Evolutionary conservation across 2,888 invertebrate species (phyloP), one percentile per base, ranked within the genome.

Genomic region (Arge pagana): DNA sequence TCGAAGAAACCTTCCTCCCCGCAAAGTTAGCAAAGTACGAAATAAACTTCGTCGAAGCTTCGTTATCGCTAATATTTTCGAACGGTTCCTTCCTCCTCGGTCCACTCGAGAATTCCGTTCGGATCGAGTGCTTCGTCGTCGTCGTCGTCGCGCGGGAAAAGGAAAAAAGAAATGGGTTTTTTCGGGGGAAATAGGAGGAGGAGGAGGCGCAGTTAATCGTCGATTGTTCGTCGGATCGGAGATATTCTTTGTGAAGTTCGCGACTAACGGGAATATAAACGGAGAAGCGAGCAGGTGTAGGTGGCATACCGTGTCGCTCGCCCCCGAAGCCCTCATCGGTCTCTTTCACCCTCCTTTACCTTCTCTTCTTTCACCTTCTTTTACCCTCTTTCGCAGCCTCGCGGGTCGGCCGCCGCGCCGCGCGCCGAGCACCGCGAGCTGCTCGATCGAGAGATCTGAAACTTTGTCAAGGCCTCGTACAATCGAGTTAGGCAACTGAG

Each of bases 401-500:
- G 33, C 23, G 23, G n/a, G 10, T 45, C 15, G 31, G 13, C 45
- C 33, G 13, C 45, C 33, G 15, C 35, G 21, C 45, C n/a, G 28
- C 2, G 28, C 8, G 45, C 35, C 24, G 35, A 45, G 45, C 45
- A 45, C 45, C 45, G n/a, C 16, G n/a, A n/a, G n/a, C n/a, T n/a
- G 15, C 45, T 45, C 33, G 35, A 45, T 45, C 45, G 45, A 23
- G n/a, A n/a, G 45, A 45, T 45, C 33, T 23, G 24, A 33, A 45
- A 45, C 45, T 33, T 45, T 45, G 45, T 45, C 45, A 45, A 45
- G 35, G 45, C 33, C 35, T 33, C 33, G 45, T 23, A 33, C 45
- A 45, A 45, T 45, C 45, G 45, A 45, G 33, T 45, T 45, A 23
- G 23, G 7, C 45, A 45, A 35, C 45, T 33, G 45, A 33, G 45